A percentile compares a stretch with the other conserved stretches of the same genome.
Evolutionary conservation across 2,113 vertebrate genomes (phyloP).

Genomic region (Montifringilla adamsi): DNA sequence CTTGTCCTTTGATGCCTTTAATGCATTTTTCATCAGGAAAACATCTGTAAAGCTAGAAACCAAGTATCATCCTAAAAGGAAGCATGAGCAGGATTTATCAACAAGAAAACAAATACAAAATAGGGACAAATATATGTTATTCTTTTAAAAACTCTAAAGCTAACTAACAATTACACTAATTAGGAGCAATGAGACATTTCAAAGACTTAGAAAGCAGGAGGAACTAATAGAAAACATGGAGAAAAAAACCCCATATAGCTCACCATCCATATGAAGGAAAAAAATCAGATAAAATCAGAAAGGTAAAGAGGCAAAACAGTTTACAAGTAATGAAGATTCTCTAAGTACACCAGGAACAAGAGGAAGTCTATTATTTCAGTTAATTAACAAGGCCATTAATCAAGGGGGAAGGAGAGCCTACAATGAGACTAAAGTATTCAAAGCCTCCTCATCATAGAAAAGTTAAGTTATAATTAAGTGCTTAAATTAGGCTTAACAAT

Average conservation of each 20-base stretch:
- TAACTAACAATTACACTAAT: background rate
- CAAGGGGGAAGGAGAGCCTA: background rate
- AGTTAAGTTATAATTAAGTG: background rate
- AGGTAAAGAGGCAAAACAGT: background rate
- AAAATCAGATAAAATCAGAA: background rate
- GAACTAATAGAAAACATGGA: background rate
- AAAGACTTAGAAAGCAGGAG: background rate
- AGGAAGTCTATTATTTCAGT: background rate
- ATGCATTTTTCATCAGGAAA: background rate
- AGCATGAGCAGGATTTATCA: background rate
- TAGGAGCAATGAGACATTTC: background rate
- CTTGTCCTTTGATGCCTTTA: background rate
- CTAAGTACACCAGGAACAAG: background rate
- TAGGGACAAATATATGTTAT: background rate
- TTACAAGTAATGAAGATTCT: background rate
- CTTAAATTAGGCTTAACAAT: background rate
- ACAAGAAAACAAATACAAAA: background rate
- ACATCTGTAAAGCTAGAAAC: background rate
- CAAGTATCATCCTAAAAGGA: background rate
- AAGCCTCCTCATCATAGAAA: background rate
- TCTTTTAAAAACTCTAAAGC: background rate
- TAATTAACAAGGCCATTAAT: constrained; percentile 7
- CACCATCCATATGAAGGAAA: background rate
- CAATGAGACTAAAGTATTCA: background rate
- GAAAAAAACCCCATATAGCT: background rate